Evolutionary conservation across 2,113 vertebrate species (phyloP).

Genomic region (Prunella himalayana): DNA sequence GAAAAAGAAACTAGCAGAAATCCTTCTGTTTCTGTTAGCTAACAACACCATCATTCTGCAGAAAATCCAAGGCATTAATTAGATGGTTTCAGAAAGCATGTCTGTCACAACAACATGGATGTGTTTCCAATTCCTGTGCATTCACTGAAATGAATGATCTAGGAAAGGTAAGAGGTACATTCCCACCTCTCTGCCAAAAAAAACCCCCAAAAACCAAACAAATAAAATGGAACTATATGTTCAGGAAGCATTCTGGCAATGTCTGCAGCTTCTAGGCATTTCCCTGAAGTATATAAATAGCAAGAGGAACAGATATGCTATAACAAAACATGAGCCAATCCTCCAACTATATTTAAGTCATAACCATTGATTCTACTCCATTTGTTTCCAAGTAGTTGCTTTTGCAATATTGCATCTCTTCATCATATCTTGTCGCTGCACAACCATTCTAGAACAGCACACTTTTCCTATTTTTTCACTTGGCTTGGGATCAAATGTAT

Average conservation of each 20-base stretch:
- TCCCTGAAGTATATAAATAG: constrained; percentile 53
- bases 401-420: constrained; percentile 9
- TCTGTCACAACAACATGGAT: constrained; percentile 64
- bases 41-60: constrained; percentile 31
- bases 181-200: neutral
- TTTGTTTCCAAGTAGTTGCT: constrained; percentile 20
- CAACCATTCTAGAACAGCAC: neutral
- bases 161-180: constrained; percentile 34
- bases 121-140: constrained; percentile 52
- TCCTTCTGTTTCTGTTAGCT: constrained; percentile 31
- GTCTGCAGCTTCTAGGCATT: constrained; percentile 40
- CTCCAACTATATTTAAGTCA: constrained; percentile 10
- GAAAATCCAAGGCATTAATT: constrained; percentile 68
- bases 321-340: constrained; percentile 7
- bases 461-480: neutral
- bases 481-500: neutral
- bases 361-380: constrained; percentile 34
- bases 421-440: neutral
- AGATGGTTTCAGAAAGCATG: constrained; percentile 62
- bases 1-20: constrained; percentile 34
- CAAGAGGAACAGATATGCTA: neutral
- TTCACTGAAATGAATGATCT: constrained; percentile 37
- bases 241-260: neutral
- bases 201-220: neutral
- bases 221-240: constrained; percentile 29